Conservation (phyloP, 2,888 invertebrate genomes). For the Callosobruchus maculatus region DNA sequence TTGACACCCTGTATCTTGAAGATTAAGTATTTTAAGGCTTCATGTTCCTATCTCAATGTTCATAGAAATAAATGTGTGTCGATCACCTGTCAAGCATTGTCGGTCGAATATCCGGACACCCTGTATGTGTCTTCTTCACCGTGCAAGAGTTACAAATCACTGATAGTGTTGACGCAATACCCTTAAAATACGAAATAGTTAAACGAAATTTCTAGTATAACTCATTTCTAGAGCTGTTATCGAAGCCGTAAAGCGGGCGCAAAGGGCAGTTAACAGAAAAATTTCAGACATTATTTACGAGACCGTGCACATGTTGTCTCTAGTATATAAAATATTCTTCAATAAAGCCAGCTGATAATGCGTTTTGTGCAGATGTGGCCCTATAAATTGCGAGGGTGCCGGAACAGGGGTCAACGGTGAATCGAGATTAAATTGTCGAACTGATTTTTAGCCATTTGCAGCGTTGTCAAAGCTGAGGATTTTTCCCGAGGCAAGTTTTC, state of each 20-base stretch:
- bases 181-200: background rate
- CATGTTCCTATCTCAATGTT: too few relatives aligned
- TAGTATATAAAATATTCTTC: slow-evolving; percentile 20
- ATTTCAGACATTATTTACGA: background rate
- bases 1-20: too few relatives aligned
- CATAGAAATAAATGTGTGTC: too few relatives aligned
- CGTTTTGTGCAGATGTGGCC: slow-evolving; percentile 32
- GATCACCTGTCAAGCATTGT: too few relatives aligned
- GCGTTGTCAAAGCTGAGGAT: too few relatives aligned
- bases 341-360: slow-evolving; percentile 23
- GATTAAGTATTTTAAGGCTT: too few relatives aligned
- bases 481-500: too few relatives aligned
- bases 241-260: background rate
- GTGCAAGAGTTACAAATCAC: too few relatives aligned
- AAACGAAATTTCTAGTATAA: background rate
- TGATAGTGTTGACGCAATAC: background rate
- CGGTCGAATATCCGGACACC: too few relatives aligned
- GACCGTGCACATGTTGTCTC: slow-evolving; percentile 13
- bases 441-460: background rate
- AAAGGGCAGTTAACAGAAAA: background rate
- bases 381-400: slow-evolving; percentile 25
- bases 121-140: too few relatives aligned
- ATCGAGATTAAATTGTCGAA: background rate
- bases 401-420: background rate
- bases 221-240: background rate